Conservation (phyloP, 2,797 vertebrate species). For the Cheirogaleus major region DNA sequence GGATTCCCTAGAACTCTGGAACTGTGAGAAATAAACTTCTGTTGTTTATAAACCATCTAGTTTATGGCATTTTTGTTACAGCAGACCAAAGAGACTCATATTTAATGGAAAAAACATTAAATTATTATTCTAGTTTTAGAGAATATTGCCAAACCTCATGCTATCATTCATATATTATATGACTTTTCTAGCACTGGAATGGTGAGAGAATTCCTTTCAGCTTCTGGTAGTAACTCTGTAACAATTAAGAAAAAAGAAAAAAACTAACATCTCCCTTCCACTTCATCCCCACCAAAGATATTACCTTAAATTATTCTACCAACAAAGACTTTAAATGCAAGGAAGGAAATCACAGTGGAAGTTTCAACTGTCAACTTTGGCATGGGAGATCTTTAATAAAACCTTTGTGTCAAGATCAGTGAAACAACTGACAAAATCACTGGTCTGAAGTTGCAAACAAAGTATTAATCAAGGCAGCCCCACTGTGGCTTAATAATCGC, state of each 20-base stretch:
- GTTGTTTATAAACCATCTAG: not conserved
- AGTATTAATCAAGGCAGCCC: conserved; percentile 82
- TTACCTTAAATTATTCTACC: conserved; percentile 22
- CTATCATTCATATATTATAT: not conserved
- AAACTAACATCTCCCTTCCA: not conserved
- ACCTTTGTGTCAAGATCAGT: conserved; percentile 76
- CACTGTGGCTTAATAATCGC: conserved; percentile 82
- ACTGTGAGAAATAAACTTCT: not conserved
- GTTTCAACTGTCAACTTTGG: conserved; percentile 68
- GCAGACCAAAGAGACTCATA: not conserved
- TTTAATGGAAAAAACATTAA: not conserved
- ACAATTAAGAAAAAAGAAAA: not conserved
- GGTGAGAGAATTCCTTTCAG: conserved; percentile 39
- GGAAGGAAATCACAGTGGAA: conserved; percentile 26
- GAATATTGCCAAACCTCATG: not conserved
- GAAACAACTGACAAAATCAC: conserved; percentile 80
- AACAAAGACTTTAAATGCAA: conserved; percentile 53
- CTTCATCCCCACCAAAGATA: not conserved
- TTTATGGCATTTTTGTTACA: not conserved
- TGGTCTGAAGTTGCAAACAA: conserved; percentile 83
- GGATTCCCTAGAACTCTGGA: not conserved
- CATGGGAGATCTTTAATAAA: conserved; percentile 77
- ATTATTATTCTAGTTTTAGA: conserved; percentile 9
- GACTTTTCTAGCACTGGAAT: not conserved
- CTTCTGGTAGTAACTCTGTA: not conserved